A percentile compares a stretch with the other conserved stretches of the same genome.
phyloP scores from a whole-genome alignment of 2,797 vertebrate genomes.

The Gallirallus australis region DNA sequence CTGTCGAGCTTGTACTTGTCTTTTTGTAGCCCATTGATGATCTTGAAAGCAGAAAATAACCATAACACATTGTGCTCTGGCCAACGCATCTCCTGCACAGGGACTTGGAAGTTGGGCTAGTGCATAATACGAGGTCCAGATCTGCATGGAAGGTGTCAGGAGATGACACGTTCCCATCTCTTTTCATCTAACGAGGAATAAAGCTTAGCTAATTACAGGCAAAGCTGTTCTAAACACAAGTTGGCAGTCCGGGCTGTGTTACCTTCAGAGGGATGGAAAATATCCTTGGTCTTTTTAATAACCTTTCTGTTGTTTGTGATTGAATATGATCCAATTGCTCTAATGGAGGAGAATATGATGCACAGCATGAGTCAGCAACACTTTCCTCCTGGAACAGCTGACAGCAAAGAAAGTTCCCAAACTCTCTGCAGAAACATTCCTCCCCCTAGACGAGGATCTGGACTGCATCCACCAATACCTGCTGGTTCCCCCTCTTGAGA shows the following conservation, averaged over 20 bases:
- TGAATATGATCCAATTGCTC: constrained; percentile 67
- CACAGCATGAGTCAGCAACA: constrained; percentile 68
- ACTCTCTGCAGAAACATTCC: constrained; percentile 41
- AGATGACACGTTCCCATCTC: background rate
- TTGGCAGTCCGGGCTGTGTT: constrained; percentile 39
- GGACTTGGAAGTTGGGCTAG: background rate
- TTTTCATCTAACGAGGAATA: background rate
- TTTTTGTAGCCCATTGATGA: background rate
- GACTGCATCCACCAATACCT: background rate
- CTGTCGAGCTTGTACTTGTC: constrained; percentile 22
- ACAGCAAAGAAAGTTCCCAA: constrained; percentile 54
- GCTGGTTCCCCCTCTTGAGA: background rate
- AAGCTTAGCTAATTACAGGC: constrained; percentile 31
- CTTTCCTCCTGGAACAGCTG: constrained; percentile 56
- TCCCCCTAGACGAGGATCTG: background rate
- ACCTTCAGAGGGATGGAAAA: constrained; percentile 46
- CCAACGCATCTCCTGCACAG: background rate
- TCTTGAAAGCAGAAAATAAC: constrained; percentile 28
- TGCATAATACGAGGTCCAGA: background rate
- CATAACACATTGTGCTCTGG: background rate
- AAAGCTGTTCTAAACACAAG: constrained; percentile 19
- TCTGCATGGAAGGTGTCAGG: constrained; percentile 26
- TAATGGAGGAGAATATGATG: constrained; percentile 62
- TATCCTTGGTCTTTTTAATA: constrained; percentile 56
- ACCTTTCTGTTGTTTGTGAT: constrained; percentile 50